Base-by-base conservation (phyloP, 2,113 vertebrate species). In the Coreoperca whiteheadi region DNA sequence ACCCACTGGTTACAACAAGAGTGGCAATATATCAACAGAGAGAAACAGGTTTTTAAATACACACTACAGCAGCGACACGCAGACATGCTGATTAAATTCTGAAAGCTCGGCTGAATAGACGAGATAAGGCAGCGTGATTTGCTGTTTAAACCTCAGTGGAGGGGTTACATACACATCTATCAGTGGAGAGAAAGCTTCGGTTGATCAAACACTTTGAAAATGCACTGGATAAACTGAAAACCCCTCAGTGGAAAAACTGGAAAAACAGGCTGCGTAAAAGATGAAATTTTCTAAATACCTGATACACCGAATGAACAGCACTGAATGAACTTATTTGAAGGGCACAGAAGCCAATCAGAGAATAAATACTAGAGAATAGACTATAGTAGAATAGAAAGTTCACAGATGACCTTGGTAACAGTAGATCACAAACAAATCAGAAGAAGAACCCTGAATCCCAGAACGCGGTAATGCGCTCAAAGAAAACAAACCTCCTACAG, bases 61-160 rank as follows among this genome's bases (percentile, higher is more conserved):
- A 89, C 83, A 80, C 61, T 20, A 68, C 64, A 61, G 85, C 82
- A 39, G 71, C 61, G 12, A 79, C 77, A 77, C 82, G 76, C 77
- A 83, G 67, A 74, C 54, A 68, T 23, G 32, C 76, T 88, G 88
- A 91, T 88, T 90, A 77, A 82, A 91, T 79, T 79, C 81, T 88
- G 65, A 89, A 79, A 85, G 74, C 74, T 78, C 6, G 69, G 74
- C 86, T 93, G 88, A 91, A 86, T 68, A 83, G 82, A 65, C 54
- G 11, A 88, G 89, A 91, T 92, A 90, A 89, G 85, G 28, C 63
- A 78, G 57, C 74, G 14, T 79, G 84, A 91, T 86, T 85, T 73
- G 81, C 75, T 88, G 88, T 87, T 92, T 82, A 82, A 46, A 90
- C 84, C 88, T 85, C 71, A 69, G 61, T 64, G 41, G 71, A 75